Evolutionary conservation across 1,140 invertebrate species (phyloP).

Genomic region (Calycopis cecrops): DNA sequence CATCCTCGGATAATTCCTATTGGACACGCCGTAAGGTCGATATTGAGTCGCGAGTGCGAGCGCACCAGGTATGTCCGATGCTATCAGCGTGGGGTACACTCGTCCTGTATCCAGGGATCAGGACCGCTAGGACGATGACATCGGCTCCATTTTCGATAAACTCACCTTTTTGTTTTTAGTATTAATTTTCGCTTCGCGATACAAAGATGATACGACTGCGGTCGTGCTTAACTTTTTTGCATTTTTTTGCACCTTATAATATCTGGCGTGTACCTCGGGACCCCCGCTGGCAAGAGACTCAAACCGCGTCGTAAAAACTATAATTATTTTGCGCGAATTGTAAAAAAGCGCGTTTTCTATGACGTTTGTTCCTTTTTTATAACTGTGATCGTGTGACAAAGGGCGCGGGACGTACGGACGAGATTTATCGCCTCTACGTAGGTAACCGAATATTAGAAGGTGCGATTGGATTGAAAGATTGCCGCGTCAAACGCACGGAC

Average conservation of each 20-base stretch:
- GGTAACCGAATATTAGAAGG: slow-evolving; percentile 13
- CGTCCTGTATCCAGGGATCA: slow-evolving; percentile 52
- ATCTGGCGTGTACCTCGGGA: slow-evolving; percentile 13
- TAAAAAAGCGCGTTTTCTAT: neutral
- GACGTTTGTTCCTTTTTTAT: neutral
- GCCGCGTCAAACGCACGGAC: slow-evolving; percentile 26
- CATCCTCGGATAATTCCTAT: slow-evolving; percentile 3
- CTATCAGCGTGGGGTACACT: slow-evolving; percentile 36
- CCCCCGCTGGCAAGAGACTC: slow-evolving; percentile 23
- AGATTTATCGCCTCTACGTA: neutral
- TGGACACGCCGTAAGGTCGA: slow-evolving; percentile 15
- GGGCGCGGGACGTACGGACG: neutral
- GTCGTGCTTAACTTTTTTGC: slow-evolving; percentile 33
- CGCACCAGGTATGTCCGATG: slow-evolving; percentile 34
- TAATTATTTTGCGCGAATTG: slow-evolving; percentile 8
- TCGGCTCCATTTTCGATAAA: slow-evolving; percentile 55
- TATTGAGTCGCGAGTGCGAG: slow-evolving; percentile 12
- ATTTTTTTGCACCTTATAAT: slow-evolving; percentile 31
- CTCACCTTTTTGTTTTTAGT: slow-evolving; percentile 50
- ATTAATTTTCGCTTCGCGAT: slow-evolving; percentile 61
- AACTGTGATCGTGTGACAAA: neutral
- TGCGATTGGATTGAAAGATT: slow-evolving; percentile 25
- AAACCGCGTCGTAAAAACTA: slow-evolving; percentile 7
- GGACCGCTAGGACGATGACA: slow-evolving; percentile 52
- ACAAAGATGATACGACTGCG: slow-evolving; percentile 40